Evolutionary conservation across 1,140 invertebrate species (phyloP).

Genomic region (Coenobita brevimanus): DNA sequence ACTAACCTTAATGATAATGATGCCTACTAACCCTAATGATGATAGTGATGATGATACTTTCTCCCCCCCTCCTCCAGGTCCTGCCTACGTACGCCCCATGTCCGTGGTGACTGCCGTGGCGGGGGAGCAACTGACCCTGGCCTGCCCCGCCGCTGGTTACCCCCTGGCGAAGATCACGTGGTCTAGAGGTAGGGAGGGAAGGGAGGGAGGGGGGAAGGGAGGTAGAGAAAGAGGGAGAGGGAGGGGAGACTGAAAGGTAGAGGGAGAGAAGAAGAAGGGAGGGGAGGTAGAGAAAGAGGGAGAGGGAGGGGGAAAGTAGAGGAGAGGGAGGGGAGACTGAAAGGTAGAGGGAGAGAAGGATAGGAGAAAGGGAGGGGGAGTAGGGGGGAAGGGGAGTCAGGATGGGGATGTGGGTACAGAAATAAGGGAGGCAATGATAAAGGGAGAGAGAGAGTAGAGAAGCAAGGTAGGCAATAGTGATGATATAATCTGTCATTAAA

Average conservation of each 20-base stretch:
- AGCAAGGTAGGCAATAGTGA: slow-evolving; percentile 29
- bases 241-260: not conserved
- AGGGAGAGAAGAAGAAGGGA: not conserved
- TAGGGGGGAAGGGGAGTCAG: not conserved
- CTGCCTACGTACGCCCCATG: slow-evolving; percentile 74
- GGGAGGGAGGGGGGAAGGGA: not conserved
- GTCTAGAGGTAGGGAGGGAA: slow-evolving; percentile 26
- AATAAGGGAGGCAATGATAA: not conserved
- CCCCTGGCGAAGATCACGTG: slow-evolving; percentile 73
- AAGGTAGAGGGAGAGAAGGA: not conserved
- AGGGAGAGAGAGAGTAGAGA: slow-evolving; percentile 14
- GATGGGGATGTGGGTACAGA: not conserved
- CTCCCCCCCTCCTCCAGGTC: not conserved
- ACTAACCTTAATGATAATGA: no score
- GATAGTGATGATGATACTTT: no score
- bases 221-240: not conserved
- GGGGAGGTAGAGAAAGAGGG: not conserved
- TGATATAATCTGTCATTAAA: no score
- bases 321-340: not conserved
- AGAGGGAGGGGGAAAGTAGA: not conserved
- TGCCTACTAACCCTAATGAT: no score
- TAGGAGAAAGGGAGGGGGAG: not conserved
- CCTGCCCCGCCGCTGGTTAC: slow-evolving; percentile 32
- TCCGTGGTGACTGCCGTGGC: slow-evolving; percentile 73
- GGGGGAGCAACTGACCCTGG: slow-evolving; percentile 25